Evolutionary conservation across 1,140 invertebrate genomes (phyloP), one percentile per base, ranked within the genome.

Genomic region (Zaprionus gabonicus): DNA sequence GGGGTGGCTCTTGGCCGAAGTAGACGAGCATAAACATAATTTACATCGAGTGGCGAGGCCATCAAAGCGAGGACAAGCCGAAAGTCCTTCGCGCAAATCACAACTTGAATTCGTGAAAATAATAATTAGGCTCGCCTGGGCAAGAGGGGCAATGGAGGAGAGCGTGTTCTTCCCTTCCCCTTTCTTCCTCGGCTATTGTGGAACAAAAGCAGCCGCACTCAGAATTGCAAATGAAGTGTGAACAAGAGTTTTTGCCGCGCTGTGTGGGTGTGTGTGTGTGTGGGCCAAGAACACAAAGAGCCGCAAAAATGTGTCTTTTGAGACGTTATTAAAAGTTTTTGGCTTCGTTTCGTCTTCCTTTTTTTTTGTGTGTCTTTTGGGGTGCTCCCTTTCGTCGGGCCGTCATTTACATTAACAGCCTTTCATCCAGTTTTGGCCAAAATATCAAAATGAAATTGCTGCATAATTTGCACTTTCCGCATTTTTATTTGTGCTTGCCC

Each of bases 371-470:
- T 77, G 53, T 34, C 31, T n/a, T 41, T 41, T n/a, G 38, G 38
- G 15, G 1, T 7, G 15, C 38, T 41, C 38, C 70, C 71, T 85
- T 75, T 81, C 31, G 73, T 79, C 34, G 3, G 60, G 78, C 85
- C 44, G 85, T 80, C 85, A 90, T 90, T 90, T 90, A 90, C 85
- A 90, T 90, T 82, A 90, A 90, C 86, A 90, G 83, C 85, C 85
- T 88, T 88, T 88, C 85, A 88, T 85, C 80, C 84, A 77, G 67
- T 69, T 63, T 77, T 70, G 65, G 63, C 69, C 68, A 79, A 88
- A 88, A 90, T 90, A 90, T 90, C 85, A 90, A 90, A 90, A 90
- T 90, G 85, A 90, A 90, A 90, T 90, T 90, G 85, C 85, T 90
- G 85, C 85, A 90, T 90, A 90, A 90, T 90, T 90, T 90, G 85